A percentile compares a stretch with the other conserved stretches of the same genome.
These are phyloP conservation scores for Sylvilagus bachmani DNA, from an alignment of 2,113 vertebrate species.

Conservation along the genomic window DNA sequence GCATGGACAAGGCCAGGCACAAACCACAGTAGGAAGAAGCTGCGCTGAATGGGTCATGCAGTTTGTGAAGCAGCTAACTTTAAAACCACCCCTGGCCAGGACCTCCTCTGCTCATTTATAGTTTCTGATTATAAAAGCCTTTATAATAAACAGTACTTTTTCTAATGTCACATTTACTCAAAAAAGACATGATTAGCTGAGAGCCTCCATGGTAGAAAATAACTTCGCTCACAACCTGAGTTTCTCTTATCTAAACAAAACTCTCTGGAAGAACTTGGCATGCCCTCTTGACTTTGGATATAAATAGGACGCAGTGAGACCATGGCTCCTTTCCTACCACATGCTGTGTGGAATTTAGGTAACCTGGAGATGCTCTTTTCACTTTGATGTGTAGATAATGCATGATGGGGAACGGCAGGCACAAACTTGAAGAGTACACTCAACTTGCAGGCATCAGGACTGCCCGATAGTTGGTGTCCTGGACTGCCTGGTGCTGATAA, in stretches of 20 bases:
- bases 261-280: background rate
- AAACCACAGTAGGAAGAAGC: too few species aligned
- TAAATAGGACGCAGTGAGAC: background rate
- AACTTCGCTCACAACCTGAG: background rate
- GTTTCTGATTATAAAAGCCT: background rate
- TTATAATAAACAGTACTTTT: background rate
- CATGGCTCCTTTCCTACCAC: background rate
- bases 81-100: background rate
- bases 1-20: background rate
- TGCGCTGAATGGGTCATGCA: accelerated
- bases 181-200: background rate
- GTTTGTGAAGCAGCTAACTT: accelerated
- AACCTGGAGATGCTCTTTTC: background rate
- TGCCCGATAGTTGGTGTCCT: background rate
- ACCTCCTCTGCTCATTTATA: background rate
- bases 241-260: background rate
- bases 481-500: background rate
- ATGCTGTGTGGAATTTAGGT: background rate
- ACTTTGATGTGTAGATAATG: background rate
- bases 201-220: background rate
- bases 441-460: background rate
- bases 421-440: background rate
- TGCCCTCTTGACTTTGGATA: background rate
- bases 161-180: background rate
- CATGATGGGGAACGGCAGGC: background rate